Conservation (phyloP, 2,888 invertebrate genomes). For the Flexamia atlantica region DNA sequence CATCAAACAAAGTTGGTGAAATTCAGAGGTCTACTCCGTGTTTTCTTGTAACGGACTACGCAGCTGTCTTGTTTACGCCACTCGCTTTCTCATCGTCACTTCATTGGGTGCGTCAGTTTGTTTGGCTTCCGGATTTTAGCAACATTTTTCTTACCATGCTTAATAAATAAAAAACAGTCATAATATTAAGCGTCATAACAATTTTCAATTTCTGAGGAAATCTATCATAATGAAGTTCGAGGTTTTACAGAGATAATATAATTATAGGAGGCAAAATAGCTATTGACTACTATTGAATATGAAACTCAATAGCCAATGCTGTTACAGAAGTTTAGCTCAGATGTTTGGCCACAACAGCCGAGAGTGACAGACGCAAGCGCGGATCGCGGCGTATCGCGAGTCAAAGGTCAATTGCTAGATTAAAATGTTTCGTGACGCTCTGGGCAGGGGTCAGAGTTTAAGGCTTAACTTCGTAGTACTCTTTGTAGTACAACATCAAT, state of each 20-base stretch:
- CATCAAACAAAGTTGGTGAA: too few relatives aligned
- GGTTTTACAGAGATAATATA: too few relatives aligned
- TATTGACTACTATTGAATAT: too few relatives aligned
- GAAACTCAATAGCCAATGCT: too few relatives aligned
- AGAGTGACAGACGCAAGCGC: conserved; percentile 2
- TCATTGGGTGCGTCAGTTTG: neutral
- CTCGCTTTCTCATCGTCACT: neutral
- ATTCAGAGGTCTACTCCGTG: neutral
- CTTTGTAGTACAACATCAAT: conserved; percentile 11
- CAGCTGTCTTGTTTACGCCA: neutral
- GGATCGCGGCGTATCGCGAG: neutral
- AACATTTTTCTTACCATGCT: too few relatives aligned
- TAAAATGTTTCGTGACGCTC: conserved; percentile 29
- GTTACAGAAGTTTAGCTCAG: too few relatives aligned
- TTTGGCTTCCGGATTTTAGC: too few relatives aligned
- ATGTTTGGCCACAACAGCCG: neutral
- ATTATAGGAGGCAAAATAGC: too few relatives aligned
- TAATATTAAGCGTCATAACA: too few relatives aligned
- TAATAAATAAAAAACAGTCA: too few relatives aligned
- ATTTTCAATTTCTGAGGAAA: too few relatives aligned
- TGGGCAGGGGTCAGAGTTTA: neutral
- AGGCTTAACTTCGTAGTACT: neutral
- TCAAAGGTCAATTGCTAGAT: conserved; percentile 32
- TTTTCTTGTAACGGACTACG: neutral
- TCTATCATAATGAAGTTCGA: too few relatives aligned